Conservation (phyloP, 2,797 vertebrate species). For the Chaenodraco wilsoni region DNA sequence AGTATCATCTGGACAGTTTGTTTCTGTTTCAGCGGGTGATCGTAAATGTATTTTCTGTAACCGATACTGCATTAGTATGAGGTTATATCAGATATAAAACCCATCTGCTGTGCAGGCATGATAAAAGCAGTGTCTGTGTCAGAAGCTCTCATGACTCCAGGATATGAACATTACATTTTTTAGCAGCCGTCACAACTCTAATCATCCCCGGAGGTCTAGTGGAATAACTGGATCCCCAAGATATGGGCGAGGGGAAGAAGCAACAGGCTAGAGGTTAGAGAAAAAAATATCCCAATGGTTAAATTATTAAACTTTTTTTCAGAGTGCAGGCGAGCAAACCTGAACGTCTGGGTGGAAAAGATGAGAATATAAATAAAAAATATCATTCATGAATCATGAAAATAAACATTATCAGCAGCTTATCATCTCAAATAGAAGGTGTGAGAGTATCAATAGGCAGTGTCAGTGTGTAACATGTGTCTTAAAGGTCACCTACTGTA, state of each 20-base stretch:
- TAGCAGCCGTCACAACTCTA: conserved; percentile 24
- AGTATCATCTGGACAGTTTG: conserved; percentile 7
- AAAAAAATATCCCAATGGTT: neutral
- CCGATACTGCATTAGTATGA: conserved; percentile 35
- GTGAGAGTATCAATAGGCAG: neutral
- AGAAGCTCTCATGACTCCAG: conserved; percentile 39
- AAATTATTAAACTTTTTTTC: neutral
- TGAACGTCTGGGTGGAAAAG: neutral
- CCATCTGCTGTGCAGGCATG: conserved; percentile 18
- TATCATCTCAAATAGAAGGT: neutral
- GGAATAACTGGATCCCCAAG: conserved; percentile 34
- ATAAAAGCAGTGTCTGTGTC: conserved; percentile 24
- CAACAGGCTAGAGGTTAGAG: conserved; percentile 16
- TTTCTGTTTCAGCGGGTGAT: conserved; percentile 30
- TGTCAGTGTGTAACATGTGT: conserved; percentile 8
- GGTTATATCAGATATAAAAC: conserved; percentile 34
- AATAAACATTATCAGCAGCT: neutral
- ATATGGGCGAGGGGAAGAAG: conserved; percentile 19
- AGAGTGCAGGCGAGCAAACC: neutral
- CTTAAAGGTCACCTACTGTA: neutral
- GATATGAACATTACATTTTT: conserved; percentile 7
- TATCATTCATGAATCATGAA: neutral
- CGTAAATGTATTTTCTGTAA: conserved; percentile 25
- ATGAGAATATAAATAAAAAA: conserved; percentile 11
- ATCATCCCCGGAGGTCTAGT: conserved; percentile 11